Percentiles rank a stretch among this genome's conserved stretches.
These are phyloP conservation scores for Gymnocephalus cernua DNA, from an alignment of 2,113 vertebrate species.

Conservation along the genomic window DNA sequence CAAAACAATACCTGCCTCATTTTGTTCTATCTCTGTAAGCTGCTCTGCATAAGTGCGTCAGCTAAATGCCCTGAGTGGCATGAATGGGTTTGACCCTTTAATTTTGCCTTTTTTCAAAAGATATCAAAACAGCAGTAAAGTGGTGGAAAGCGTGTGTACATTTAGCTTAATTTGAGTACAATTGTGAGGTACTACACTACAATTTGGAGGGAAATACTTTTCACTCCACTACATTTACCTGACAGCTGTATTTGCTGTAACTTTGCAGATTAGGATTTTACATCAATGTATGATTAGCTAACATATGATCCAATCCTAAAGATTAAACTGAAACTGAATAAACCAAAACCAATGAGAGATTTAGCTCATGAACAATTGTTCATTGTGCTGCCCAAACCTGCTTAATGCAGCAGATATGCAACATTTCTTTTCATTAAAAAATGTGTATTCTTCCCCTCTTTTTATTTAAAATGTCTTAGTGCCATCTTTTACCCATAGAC, in stretches of 20 bases:
- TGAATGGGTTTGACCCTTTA: neutral
- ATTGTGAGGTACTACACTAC: neutral
- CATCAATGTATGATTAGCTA: neutral
- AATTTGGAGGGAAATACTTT: neutral
- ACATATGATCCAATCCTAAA: neutral
- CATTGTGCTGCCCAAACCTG: neutral
- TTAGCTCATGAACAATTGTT: neutral
- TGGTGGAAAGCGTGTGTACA: neutral
- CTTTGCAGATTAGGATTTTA: neutral
- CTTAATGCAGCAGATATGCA: neutral
- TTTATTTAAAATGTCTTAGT: neutral
- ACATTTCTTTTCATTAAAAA: neutral
- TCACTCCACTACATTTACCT: neutral
- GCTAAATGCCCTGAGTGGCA: neutral
- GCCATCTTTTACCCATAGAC: neutral
- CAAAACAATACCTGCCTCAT: constrained; percentile 39
- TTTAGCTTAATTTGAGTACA: neutral
- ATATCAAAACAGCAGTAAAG: neutral
- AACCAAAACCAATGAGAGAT: neutral
- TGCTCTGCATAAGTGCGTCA: neutral
- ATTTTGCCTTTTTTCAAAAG: neutral
- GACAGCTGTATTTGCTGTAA: neutral
- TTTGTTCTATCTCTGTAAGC: constrained; percentile 5
- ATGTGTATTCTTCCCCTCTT: neutral
- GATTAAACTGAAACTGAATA: too few relatives aligned